Conservation (phyloP, 2,888 invertebrate species). For the Brachyopa scutellaris region DNA sequence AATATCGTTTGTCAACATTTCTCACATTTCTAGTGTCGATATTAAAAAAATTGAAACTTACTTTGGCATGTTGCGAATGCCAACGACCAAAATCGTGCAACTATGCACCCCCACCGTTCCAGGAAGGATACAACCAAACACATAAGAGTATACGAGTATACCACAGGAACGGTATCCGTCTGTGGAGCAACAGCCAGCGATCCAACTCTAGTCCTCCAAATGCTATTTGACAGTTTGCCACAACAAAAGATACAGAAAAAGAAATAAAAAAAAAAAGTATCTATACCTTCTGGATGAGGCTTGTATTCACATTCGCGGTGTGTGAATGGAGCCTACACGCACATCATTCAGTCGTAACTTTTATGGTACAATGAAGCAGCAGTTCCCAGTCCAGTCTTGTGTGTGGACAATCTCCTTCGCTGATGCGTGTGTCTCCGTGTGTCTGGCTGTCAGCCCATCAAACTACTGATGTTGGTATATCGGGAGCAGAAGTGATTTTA, state of each 20-base stretch:
- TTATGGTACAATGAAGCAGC: conserved; percentile 33
- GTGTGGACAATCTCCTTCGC: conserved; percentile 24
- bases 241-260: background rate
- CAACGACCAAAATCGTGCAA: conserved; percentile 81
- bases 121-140: conserved; percentile 34
- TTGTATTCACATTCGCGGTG: conserved; percentile 21
- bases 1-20: conserved; percentile 81
- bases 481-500: conserved; percentile 60
- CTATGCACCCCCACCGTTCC: conserved; percentile 74
- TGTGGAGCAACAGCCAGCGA: conserved; percentile 1
- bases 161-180: conserved; percentile 60
- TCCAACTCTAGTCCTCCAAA: conserved; percentile 21
- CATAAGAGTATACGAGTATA: conserved; percentile 45
- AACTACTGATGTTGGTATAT: conserved; percentile 10
- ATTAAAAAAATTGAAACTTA: conserved; percentile 80
- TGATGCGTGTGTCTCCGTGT: conserved; percentile 58
- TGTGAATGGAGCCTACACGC: conserved; percentile 72
- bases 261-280: background rate
- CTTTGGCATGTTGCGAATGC: conserved; percentile 81
- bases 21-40: conserved; percentile 81
- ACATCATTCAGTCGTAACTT: conserved; percentile 64
- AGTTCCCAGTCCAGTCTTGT: conserved; percentile 48
- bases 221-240: conserved; percentile 61
- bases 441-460: conserved; percentile 65
- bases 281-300: conserved; percentile 4